Percentiles rank a stretch among this genome's conserved stretches.
These are phyloP conservation scores for Polyodon spathula DNA, from an alignment of 2,113 vertebrate genomes.

Conservation along the genomic window DNA sequence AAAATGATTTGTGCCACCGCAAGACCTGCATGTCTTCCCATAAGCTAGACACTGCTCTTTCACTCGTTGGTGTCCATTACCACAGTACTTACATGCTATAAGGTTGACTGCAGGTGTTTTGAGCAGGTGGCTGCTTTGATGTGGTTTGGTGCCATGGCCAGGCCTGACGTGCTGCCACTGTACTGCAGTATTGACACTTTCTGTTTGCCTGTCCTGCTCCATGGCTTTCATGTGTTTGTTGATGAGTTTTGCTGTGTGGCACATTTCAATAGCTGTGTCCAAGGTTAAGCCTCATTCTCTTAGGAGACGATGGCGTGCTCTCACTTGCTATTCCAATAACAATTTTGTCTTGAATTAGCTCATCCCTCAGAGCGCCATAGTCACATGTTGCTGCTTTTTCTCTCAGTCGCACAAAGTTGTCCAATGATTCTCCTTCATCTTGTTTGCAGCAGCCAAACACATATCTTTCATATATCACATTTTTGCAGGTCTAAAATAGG, in stretches of 20 bases:
- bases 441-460: constrained; percentile 19
- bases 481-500: constrained; percentile 19
- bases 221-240: constrained; percentile 2
- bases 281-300: constrained; percentile 11
- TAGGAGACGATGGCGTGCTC: background rate
- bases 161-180: no score
- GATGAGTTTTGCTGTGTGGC: constrained; percentile 8
- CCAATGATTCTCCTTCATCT: constrained; percentile 14
- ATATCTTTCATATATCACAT: constrained; percentile 18
- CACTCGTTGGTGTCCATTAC: no score
- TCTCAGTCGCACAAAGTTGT: constrained; percentile 15
- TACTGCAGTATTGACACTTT: no score
- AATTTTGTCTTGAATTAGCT: constrained; percentile 11
- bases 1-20: no score
- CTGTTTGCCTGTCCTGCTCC: background rate
- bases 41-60: no score
- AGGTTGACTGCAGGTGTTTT: no score
- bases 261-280: constrained; percentile 12
- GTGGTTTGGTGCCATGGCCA: no score
- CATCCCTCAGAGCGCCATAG: constrained; percentile 6
- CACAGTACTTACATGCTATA: no score
- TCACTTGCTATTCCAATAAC: constrained; percentile 10
- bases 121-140: no score
- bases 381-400: constrained; percentile 14
- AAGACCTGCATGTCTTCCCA: no score